A percentile compares a stretch with the other conserved stretches of the same genome.
These are phyloP conservation scores for Phymanthus crucifer DNA, from an alignment of 92 coral and sea anemone genomes.

Conservation along the genomic window DNA sequence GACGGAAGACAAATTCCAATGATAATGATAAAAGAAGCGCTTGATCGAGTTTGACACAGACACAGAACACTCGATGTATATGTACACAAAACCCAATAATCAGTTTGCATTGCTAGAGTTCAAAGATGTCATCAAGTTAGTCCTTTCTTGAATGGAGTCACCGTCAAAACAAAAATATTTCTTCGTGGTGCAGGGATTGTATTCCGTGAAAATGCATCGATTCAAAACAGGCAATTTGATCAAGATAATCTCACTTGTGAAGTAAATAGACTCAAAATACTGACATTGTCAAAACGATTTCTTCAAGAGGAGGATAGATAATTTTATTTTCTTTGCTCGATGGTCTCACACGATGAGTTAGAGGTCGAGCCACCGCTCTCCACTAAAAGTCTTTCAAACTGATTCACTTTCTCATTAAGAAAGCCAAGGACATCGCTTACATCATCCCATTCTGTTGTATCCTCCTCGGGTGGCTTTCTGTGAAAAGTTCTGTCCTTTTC, in stretches of 20 bases:
- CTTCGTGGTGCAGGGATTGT: not conserved
- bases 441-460: constrained; percentile 74
- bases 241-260: not conserved
- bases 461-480: constrained; percentile 48
- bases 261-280: not conserved
- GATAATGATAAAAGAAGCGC: not conserved
- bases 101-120: not conserved
- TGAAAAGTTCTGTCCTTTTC: constrained; percentile 27
- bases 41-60: not conserved
- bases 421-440: constrained; percentile 89
- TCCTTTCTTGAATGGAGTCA: not conserved
- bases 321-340: constrained; percentile 43
- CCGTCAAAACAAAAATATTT: not conserved
- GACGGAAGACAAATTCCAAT: not conserved
- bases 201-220: not conserved
- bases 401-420: constrained; percentile 87
- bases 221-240: not conserved
- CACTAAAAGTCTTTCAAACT: constrained; percentile 77
- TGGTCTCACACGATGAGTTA: constrained; percentile 79
- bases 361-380: constrained; percentile 81
- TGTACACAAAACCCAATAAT: constrained; percentile 6
- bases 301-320: not conserved
- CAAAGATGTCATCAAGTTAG: not conserved
- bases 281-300: not conserved
- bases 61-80: not conserved